Evolutionary conservation across 2,113 vertebrate species (phyloP).

Genomic region (Mastomys coucha): DNA sequence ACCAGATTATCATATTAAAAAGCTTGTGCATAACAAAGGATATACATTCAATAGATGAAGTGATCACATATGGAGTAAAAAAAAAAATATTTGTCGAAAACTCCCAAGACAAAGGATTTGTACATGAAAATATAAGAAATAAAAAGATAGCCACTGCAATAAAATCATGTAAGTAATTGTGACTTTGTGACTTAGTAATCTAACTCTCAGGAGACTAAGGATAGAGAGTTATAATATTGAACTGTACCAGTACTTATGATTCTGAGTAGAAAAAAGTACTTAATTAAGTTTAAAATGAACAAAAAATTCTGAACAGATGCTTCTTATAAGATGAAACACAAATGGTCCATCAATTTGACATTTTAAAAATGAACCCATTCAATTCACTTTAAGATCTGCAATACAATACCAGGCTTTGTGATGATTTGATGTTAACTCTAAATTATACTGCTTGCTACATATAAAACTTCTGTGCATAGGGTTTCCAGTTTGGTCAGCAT

Average conservation of each 20-base stretch:
- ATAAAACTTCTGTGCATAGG: conserved; percentile 10
- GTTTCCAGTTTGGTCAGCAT: background rate
- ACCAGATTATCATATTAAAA: background rate
- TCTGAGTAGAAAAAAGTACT: background rate
- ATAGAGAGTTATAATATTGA: background rate
- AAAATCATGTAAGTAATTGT: background rate
- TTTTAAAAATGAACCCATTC: background rate
- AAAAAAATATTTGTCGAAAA: background rate
- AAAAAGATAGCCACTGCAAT: background rate
- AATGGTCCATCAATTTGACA: background rate
- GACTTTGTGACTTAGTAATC: background rate
- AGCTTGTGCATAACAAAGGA: background rate
- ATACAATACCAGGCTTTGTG: background rate
- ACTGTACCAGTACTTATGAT: too few relatives aligned
- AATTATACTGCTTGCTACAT: conserved; percentile 30
- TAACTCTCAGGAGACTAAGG: background rate
- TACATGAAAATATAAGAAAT: background rate
- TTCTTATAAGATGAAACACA: background rate
- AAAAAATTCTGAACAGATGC: background rate
- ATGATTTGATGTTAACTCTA: conserved; percentile 8
- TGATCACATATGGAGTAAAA: background rate
- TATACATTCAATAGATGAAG: background rate
- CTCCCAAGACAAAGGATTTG: background rate
- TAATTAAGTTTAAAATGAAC: background rate
- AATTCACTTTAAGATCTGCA: conserved; percentile 17